Conservation (phyloP, 2,113 vertebrate species). For the Ceuthmochares aereus region DNA sequence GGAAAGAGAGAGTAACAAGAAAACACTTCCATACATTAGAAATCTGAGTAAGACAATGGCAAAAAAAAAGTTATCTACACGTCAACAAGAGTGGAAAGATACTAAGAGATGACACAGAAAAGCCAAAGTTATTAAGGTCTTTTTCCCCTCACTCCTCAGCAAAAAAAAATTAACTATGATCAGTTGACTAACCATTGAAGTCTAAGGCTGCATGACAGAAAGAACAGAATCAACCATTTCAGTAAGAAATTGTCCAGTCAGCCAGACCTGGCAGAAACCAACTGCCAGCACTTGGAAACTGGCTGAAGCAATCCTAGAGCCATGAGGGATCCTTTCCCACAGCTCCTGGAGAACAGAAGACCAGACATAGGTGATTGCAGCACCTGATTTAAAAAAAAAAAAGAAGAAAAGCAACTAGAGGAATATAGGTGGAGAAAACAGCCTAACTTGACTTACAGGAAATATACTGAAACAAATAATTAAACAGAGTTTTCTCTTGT, state of each 20-base stretch:
- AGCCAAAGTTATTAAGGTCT: not conserved
- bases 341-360: not conserved
- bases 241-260: not conserved
- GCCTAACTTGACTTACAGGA: not conserved
- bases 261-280: not conserved
- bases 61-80: not conserved
- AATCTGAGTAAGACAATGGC: not conserved
- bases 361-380: not conserved
- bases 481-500: constrained; percentile 43
- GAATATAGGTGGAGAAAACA: not conserved
- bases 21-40: not conserved
- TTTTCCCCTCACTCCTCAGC: not conserved
- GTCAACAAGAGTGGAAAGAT: not conserved
- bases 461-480: not conserved
- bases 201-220: not conserved
- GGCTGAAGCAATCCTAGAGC: not conserved
- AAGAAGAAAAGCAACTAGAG: not conserved
- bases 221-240: not conserved
- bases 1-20: not conserved
- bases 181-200: not conserved
- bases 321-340: not conserved
- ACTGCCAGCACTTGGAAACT: not conserved
- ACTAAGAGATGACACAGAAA: not conserved
- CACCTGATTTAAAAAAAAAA: not conserved
- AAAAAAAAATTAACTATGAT: not conserved